Percentiles rank a stretch among this genome's conserved stretches.
Conservation (phyloP, 2,797 vertebrate species). For the Schizopygopsis pylzovi region DNA sequence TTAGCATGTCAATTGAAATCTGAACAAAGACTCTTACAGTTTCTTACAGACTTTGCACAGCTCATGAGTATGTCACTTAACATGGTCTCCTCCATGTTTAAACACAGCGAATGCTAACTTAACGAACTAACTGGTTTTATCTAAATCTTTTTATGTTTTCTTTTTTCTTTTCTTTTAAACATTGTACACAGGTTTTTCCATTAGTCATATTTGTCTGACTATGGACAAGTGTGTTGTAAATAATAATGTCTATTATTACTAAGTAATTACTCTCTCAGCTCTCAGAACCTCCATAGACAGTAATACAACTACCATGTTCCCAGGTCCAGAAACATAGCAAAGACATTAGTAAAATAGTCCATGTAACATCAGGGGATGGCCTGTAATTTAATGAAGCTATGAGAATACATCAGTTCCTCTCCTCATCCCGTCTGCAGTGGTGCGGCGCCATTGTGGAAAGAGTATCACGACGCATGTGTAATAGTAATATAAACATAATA, state of each 20-base stretch:
- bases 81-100: not conserved
- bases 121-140: not conserved
- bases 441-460: not conserved
- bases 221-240: not conserved
- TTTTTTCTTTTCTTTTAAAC: not conserved
- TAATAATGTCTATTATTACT: not conserved
- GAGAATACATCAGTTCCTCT: not conserved
- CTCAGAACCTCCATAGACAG: not conserved
- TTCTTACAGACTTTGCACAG: constrained; percentile 46
- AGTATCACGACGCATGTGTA: not conserved
- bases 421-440: not conserved
- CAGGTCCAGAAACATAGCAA: not conserved
- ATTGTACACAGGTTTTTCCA: not conserved
- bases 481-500: not conserved
- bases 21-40: constrained; percentile 36
- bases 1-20: constrained; percentile 55
- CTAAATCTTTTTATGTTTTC: not conserved
- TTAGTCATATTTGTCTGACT: not conserved
- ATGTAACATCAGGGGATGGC: not conserved
- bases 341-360: not conserved
- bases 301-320: not conserved
- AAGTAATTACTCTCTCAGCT: not conserved
- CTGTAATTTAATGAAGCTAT: not conserved
- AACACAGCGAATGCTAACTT: not conserved
- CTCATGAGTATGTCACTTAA: constrained; percentile 12